Evolutionary conservation across 2,797 vertebrate genomes (phyloP), one percentile per base, ranked within the genome.

Genomic region (Pagetopsis macropterus): DNA sequence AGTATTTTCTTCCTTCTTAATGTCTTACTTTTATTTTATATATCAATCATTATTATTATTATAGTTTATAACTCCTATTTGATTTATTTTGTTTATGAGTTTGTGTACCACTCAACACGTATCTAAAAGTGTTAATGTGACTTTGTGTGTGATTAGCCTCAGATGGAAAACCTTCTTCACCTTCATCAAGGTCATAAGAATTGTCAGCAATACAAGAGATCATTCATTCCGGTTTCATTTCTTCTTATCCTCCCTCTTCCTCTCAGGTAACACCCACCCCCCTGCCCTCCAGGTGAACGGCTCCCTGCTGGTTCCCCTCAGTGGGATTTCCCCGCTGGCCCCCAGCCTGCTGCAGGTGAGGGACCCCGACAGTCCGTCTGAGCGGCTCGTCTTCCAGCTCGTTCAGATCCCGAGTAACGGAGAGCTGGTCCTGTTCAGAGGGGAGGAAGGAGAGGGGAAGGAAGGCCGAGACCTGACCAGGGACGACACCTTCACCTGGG

Each of bases 271-370:
- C 86, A 64, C 49, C 46, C 91, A 72, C 3, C 77, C 91, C 3
- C 94, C 76, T 0, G 80, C 78, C 60, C 94, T 97, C 61, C 91
- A 62, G 0, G 82, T 90, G 59, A 95, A 93, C 49, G 88, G 94
- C 1, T 94, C 95, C 12, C 89, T 99, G 45, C 82, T 88, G 55
- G 95, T 98, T 11, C 94, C 93, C 0, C 92, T 98, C 0, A 96
- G 96, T 0, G 94, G 94, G 1, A 72, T 88, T 1, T 91, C 85
- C 54, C 91, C 94, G 0, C 87, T 99, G 17, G 85, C 87, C 40
- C 73, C 84, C 4, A 70, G 91, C 16, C 83, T 96, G 41, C 89
- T 98, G 83, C 89, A 84, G 1, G 75, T 91, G 9, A 76, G 76
- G 10, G 95, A 94, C 13, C 59, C 67, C 0, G 94, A 91, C 21